Conservation (phyloP, 2,113 vertebrate species). For the Bufo bufo region DNA sequence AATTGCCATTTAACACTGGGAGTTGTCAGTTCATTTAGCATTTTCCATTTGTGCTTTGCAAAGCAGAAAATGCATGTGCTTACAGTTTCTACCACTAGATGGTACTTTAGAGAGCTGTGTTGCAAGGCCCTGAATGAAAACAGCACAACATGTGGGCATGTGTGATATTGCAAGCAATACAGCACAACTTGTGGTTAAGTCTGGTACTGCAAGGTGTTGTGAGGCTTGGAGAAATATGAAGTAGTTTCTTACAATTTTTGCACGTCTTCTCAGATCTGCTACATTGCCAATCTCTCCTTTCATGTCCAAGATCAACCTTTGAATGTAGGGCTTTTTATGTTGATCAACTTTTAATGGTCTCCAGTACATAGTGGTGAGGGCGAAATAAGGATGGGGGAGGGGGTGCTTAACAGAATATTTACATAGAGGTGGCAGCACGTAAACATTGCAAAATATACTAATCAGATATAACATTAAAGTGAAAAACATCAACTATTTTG, state of each 20-base stretch:
- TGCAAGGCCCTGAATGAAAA: not conserved
- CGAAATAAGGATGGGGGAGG: too few relatives aligned
- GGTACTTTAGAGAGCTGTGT: not conserved
- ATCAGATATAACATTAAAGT: too few relatives aligned
- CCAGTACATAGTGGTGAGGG: too few relatives aligned
- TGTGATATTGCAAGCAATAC: not conserved
- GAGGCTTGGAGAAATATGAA: not conserved
- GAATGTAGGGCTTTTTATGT: too few relatives aligned
- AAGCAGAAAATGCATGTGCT: not conserved
- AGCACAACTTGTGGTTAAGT: not conserved
- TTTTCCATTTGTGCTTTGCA: not conserved
- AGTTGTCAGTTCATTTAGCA: not conserved
- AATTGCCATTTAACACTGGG: not conserved
- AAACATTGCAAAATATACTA: too few relatives aligned
- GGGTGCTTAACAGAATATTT: too few relatives aligned
- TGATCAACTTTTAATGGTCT: too few relatives aligned
- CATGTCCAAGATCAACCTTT: too few relatives aligned
- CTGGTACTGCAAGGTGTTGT: not conserved
- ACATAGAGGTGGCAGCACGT: too few relatives aligned
- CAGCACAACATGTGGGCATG: constrained; percentile 5
- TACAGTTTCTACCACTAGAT: not conserved
- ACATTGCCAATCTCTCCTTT: too few relatives aligned
- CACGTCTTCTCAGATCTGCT: too few relatives aligned
- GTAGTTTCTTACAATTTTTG: not conserved
- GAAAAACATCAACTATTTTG: too few relatives aligned